Base-by-base conservation (phyloP, 1,140 invertebrate species). In the Saxidomus purpurata region DNA sequence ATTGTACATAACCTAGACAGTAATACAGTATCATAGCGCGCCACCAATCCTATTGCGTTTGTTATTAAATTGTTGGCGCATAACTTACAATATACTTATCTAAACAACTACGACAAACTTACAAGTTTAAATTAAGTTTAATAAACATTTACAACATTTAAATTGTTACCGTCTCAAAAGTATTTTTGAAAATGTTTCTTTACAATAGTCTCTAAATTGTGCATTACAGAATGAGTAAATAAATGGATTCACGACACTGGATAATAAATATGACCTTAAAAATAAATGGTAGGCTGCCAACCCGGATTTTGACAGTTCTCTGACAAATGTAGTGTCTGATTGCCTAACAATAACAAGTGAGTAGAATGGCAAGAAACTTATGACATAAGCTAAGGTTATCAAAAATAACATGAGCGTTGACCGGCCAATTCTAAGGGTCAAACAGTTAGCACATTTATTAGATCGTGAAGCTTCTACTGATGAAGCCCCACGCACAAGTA, bases 141-240 rank as follows among this genome's bases (percentile, higher is more conserved):
- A n/a, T n/a, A n/a, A n/a, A n/a, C n/a, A n/a, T 47, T n/a, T 25
- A 71, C 38, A 38, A 15, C 3, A 2, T 9, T 31, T 2, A 36
- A 8, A 38, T 1, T 36, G 67, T 28, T 34, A 47, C 55, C 77
- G 15, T 11, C 28, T 52, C 17, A 59, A 15, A 34, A 80, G 31
- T 22, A 80, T 34, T 38, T 31, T 80, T 9, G 77, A 55, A 61
- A 83, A 67, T 59, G 52, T 40, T 22, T 83, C 80, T n/a, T 34
- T 63, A 67, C 82, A 85, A 34, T 71, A 36, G 2, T 74, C 40
- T 43, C 87, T 82, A 59, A 89, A 89, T 43, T 89, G 87, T 11
- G 36, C 31, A 67, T 89, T 89, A 83, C 87, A 89, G 38, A 89
- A 89, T 17, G 87, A 89, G 31, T 89, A 89, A 22, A 89, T 89